Conservation (phyloP, 2,888 invertebrate genomes). For the Orthosia incerta region DNA sequence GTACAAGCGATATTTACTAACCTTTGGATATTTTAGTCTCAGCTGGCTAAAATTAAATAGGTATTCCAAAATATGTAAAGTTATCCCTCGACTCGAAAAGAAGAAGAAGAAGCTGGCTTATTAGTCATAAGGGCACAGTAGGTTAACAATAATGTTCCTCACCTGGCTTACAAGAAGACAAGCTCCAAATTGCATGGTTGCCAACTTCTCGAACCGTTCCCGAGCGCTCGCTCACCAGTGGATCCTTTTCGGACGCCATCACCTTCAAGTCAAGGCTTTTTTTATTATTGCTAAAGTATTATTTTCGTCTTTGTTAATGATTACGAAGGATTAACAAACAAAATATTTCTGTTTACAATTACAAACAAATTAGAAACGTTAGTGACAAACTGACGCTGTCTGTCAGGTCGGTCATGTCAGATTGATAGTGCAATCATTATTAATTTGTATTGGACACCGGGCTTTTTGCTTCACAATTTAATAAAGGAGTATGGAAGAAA, state of each 20-base stretch:
- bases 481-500: no score
- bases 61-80: no score
- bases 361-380: background rate
- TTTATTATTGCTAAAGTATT: background rate
- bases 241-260: constrained; percentile 88
- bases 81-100: no score
- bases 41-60: background rate
- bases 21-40: background rate
- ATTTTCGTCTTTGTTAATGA: background rate
- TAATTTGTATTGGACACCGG: no score
- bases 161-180: constrained; percentile 99
- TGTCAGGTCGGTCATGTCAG: background rate
- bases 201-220: constrained; percentile 94
- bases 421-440: no score
- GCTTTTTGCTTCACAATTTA: no score
- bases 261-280: background rate
- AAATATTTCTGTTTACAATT: constrained; percentile 15
- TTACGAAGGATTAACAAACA: background rate
- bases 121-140: background rate
- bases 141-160: constrained; percentile 39
- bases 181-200: constrained; percentile 98
- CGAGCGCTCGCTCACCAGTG: constrained; percentile 87
- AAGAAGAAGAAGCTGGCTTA: background rate
- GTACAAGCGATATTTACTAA: background rate
- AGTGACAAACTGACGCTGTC: no score